Evolutionary conservation across 2,888 invertebrate species (phyloP), one percentile per base, ranked within the genome.

Genomic region (Platycnemis pennipes): DNA sequence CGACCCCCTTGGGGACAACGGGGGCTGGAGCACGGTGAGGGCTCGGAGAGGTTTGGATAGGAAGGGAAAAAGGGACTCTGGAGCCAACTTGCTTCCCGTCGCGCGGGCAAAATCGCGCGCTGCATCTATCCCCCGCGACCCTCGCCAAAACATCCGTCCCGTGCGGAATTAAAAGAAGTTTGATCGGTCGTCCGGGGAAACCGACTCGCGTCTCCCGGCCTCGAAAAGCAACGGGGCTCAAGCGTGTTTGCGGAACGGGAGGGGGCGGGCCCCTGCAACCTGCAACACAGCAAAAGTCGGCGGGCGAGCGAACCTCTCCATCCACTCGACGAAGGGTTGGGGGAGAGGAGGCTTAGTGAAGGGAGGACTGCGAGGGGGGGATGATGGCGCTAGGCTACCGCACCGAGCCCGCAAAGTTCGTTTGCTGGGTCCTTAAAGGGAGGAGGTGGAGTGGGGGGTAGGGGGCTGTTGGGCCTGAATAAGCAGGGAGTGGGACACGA

Each of bases 401-500:
- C 49, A 49, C 49, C 4, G 2, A 63, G 37, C 77, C 77, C 77
- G 26, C 31, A 37, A 77, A 77, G 77, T 77, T 77, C 77, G 31
- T 77, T 26, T 77, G 11, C n/a, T 31, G 37, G 77, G 11, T 37
- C 77, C 77, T 77, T 37, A 26, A 77, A 11, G 7, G 7, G 77
- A 1, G 37, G 77, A 26, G 13, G 77, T 13, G 77, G 77, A 77
- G 69, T 31, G 63, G 63, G 19, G 63, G 63, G 49, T 13, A 63
- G 77, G 77, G 77, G 77, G 11, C 3, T 77, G 77, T 77, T 77
- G 31, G 77, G 77, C 77, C 77, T 77, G 77, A 37, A 77, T 77
- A 31, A 77, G 77, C 77, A 77, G 31, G 3, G 63, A n/a, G 63
- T 2, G n/a, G 77, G 37, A 16, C 37, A 31, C 13, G 37, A 26